Conservation (phyloP, 1,140 invertebrate species). For the Oreohelix idahoensis region DNA sequence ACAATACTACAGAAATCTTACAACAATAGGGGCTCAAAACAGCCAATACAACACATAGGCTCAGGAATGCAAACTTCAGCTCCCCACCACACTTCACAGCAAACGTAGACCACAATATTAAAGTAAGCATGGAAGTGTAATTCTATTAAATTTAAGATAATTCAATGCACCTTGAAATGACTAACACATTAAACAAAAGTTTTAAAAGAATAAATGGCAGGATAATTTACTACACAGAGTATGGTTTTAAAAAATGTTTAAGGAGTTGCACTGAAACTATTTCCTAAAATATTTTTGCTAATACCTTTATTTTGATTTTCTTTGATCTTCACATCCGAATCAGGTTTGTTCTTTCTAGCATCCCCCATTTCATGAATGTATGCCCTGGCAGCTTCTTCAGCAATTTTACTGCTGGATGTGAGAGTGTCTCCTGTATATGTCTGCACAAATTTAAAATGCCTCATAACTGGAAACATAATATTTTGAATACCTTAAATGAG, state of each 20-base stretch:
- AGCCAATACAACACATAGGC: too few species aligned
- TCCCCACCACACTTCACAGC: too few species aligned
- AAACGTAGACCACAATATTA: too few species aligned
- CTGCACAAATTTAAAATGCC: slow-evolving; percentile 55
- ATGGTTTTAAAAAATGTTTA: background rate
- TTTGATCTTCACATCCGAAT: background rate
- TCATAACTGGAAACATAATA: slow-evolving; percentile 10
- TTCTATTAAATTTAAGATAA: too few species aligned
- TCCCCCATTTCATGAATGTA: slow-evolving; percentile 40
- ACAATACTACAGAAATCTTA: too few species aligned
- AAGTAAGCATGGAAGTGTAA: too few species aligned
- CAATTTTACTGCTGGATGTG: slow-evolving; percentile 77
- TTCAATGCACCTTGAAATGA: too few species aligned
- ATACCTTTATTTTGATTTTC: background rate
- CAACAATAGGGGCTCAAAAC: too few species aligned
- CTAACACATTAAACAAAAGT: too few species aligned
- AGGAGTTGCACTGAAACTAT: background rate
- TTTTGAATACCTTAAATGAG: background rate
- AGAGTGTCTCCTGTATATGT: slow-evolving; percentile 91
- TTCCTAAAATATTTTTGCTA: background rate
- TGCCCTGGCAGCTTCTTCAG: slow-evolving; percentile 63
- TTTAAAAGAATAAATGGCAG: too few species aligned
- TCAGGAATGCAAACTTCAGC: too few species aligned
- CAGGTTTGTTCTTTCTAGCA: too few species aligned
- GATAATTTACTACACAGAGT: background rate